Conservation (phyloP, 2,113 vertebrate species). For the Cinclus mexicanus region DNA sequence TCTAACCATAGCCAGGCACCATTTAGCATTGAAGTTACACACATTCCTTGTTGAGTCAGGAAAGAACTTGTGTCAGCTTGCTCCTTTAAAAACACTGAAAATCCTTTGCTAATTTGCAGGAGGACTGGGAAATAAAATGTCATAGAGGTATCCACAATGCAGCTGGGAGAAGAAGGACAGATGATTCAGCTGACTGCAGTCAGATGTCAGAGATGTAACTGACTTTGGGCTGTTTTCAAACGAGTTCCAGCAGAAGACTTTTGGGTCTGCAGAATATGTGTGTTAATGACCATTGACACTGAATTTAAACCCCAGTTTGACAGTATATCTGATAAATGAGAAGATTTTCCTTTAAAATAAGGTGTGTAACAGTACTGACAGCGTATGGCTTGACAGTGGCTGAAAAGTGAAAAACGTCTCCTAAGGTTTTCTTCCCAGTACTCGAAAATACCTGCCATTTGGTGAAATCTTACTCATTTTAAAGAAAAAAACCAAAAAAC, state of each 20-base stretch:
- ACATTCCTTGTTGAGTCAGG: neutral
- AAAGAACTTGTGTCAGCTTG: neutral
- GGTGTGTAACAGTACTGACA: neutral
- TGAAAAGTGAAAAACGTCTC: neutral
- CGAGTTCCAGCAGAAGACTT: neutral
- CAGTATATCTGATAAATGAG: neutral
- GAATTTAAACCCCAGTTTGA: neutral
- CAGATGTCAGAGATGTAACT: neutral
- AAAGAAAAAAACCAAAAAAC: neutral
- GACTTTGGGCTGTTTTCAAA: neutral
- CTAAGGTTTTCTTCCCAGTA: neutral
- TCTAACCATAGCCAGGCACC: neutral
- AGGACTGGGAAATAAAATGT: neutral
- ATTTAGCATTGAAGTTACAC: neutral
- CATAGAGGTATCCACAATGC: neutral
- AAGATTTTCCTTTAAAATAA: neutral
- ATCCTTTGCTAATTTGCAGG: neutral
- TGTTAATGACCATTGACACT: neutral
- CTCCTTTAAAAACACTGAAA: neutral
- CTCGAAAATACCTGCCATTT: constrained; percentile 6
- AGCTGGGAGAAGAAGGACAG: neutral
- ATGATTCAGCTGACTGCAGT: neutral
- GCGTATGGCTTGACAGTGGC: neutral
- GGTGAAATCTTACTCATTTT: neutral
- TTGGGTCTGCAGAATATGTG: neutral